Conservation (phyloP, 2,113 vertebrate genomes). For the Sporophila hypoxantha region DNA sequence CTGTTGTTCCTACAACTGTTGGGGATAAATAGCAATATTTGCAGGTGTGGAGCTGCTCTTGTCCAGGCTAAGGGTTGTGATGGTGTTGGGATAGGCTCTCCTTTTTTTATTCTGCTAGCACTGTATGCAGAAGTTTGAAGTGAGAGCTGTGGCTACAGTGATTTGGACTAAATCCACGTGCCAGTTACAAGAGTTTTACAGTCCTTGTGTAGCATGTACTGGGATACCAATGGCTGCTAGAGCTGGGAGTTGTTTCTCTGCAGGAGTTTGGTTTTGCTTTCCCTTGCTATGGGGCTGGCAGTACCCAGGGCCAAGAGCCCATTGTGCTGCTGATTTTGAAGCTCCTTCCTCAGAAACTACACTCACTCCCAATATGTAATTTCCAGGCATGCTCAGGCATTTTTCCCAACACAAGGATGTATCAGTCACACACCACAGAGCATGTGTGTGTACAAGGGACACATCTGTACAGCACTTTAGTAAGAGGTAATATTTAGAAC, state of each 20-base stretch:
- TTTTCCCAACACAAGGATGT: background rate
- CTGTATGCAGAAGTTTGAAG: background rate
- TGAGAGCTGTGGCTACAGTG: background rate
- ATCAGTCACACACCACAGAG: background rate
- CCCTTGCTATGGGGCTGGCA: background rate
- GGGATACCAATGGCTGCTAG: background rate
- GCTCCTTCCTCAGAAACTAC: background rate
- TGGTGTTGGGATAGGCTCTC: background rate
- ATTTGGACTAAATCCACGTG: background rate
- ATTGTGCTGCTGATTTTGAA: background rate
- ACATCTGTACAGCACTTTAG: constrained; percentile 4
- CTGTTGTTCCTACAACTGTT: background rate
- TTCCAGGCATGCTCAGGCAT: background rate
- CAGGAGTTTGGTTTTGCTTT: background rate
- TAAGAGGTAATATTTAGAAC: background rate
- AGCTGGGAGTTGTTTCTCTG: background rate
- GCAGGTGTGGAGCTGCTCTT: background rate
- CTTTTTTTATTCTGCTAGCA: background rate
- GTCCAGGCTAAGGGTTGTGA: background rate
- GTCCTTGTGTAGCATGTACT: background rate
- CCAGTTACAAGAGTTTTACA: background rate
- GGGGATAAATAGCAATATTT: background rate
- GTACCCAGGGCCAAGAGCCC: background rate
- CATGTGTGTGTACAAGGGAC: background rate
- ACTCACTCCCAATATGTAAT: background rate